Base-by-base conservation (phyloP, 1,140 invertebrate genomes). In the Elysia chlorotica region DNA sequence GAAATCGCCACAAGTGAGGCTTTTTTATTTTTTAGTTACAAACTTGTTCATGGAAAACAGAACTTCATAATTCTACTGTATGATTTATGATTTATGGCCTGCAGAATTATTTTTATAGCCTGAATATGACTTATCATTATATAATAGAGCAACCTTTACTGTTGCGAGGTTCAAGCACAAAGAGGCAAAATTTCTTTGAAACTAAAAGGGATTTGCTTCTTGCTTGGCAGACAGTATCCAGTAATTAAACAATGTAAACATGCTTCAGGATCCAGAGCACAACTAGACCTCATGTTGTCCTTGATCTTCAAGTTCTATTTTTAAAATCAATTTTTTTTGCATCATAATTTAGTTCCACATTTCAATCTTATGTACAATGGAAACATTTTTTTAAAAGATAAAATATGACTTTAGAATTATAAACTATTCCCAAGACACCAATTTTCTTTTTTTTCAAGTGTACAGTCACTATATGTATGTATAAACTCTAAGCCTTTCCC, bases 1-100 rank as follows among this genome's bases (percentile, higher is more conserved):
- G 65, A 67, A 30, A 6, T 67, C 33, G 65, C 56, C n/a, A 67
- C 65, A 67, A 54, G 65, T 67, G 56, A 67, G 65, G 25, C 23
- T 1, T 25, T 19, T 2, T 2, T 23, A 2, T 4, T 23, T 56
- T 2, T 56, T 56, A 2, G 2, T 25, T 56, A 25, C 53, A 56
- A 23, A 25, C 53, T 56, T 21, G 2, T 56, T 19, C 4, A 56
- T 4, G n/a, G 17, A 2, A 2, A 19, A 23, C 3, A 17, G n/a
- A 2, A 19, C 2, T 19, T 19, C 2, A 2, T 23, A 56, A 56
- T 3, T 17, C 2, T 56, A 3, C n/a, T 56, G 17, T 56, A 2
- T 4, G n/a, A 3, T 2, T 19, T 23, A 23, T 23, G 28, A 2
- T 4, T 2, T 56, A 56, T 56, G 19, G 28, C 53, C 53, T n/a